Conservation (phyloP, 2,113 vertebrate species). For the Peromyscus polionotus region DNA sequence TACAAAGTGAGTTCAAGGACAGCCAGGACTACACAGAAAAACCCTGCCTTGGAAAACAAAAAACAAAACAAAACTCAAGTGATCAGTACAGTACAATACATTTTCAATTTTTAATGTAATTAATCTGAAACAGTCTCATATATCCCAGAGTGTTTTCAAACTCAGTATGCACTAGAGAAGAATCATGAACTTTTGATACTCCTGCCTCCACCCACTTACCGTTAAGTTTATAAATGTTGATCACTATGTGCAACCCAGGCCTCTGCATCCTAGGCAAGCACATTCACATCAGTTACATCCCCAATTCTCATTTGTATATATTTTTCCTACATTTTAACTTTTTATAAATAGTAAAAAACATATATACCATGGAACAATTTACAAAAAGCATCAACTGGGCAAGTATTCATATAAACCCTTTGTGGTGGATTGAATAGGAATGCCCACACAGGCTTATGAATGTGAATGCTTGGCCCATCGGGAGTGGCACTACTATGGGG, state of each 20-base stretch:
- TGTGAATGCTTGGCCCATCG: no score
- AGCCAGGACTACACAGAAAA: no score
- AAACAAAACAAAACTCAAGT: no score
- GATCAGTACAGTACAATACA: no score
- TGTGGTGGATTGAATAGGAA: no score
- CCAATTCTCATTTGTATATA: not conserved
- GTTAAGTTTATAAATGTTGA: not conserved
- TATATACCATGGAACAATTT: not conserved
- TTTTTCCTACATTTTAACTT: not conserved
- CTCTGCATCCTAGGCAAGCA: not conserved
- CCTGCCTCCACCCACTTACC: not conserved
- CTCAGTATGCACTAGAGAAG: not conserved
- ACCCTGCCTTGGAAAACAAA: no score
- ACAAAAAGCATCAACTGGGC: not conserved
- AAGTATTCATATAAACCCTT: not conserved
- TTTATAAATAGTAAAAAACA: not conserved
- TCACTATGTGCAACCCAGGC: not conserved
- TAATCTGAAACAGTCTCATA: not conserved
- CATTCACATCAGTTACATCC: not conserved
- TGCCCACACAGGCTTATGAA: no score
- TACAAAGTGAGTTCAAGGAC: no score
- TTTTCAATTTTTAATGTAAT: not conserved
- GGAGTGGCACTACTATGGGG: no score
- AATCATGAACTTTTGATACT: not conserved
- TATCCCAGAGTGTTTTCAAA: not conserved